Evolutionary conservation across 1,140 invertebrate species (phyloP).

Genomic region (Drosophila mayri): DNA sequence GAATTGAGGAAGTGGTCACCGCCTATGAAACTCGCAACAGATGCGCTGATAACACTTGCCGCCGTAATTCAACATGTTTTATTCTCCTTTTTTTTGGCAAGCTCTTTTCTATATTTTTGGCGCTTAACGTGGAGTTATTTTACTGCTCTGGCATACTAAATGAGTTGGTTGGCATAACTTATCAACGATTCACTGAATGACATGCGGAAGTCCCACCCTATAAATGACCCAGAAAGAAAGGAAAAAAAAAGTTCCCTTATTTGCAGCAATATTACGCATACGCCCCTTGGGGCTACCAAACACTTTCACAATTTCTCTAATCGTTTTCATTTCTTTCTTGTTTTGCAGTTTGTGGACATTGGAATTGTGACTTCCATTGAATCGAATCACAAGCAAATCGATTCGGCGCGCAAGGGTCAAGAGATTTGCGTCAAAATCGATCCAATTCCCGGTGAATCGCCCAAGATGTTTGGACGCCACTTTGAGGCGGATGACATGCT

Average conservation of each 20-base stretch:
- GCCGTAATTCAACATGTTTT: constrained; percentile 7
- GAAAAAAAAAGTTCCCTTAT: neutral
- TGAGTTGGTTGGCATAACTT: constrained; percentile 32
- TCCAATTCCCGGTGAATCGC: constrained; percentile 96
- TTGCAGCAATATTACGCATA: constrained; percentile 43
- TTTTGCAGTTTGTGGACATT: constrained; percentile 95
- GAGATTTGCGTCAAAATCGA: constrained; percentile 99
- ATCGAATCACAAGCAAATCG: constrained; percentile 95
- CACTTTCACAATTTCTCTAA: constrained; percentile 40
- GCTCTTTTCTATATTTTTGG: constrained; percentile 44
- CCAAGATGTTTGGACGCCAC: constrained; percentile 99
- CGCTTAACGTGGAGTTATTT: constrained; percentile 50
- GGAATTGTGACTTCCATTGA: constrained; percentile 98
- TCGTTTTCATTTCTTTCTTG: constrained; percentile 21
- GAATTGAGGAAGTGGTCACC: constrained; percentile 71
- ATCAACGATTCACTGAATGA: constrained; percentile 51
- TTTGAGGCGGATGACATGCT: constrained; percentile 98
- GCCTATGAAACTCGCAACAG: constrained; percentile 57
- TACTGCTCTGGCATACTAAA: constrained; percentile 48
- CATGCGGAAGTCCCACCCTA: constrained; percentile 37
- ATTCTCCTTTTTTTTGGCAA: constrained; percentile 37
- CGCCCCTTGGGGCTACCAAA: constrained; percentile 19
- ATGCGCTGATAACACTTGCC: constrained; percentile 59
- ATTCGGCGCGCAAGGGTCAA: constrained; percentile 96
- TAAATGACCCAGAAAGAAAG: neutral